A percentile compares a stretch with the other conserved stretches of the same genome.
Evolutionary conservation across 2,888 invertebrate species (phyloP).

Genomic region (Hydrotaea cyrtoneurina): DNA sequence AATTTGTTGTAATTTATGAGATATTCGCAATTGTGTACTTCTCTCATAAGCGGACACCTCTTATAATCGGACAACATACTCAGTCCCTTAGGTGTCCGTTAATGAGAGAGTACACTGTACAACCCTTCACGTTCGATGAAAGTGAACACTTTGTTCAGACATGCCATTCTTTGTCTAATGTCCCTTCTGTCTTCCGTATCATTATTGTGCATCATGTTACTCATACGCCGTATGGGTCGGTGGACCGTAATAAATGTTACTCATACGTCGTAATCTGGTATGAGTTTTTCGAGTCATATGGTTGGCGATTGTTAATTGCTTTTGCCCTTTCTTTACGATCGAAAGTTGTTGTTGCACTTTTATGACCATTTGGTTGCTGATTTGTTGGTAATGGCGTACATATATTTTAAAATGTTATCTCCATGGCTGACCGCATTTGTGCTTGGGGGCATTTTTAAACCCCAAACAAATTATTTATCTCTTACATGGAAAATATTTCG

Average conservation of each 20-base stretch:
- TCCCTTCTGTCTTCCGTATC: too few relatives aligned
- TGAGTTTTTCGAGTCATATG: neutral
- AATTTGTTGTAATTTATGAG: too few relatives aligned
- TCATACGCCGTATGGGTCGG: too few relatives aligned
- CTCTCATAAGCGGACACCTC: too few relatives aligned
- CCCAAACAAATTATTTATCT: constrained; percentile 6
- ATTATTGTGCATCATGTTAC: too few relatives aligned
- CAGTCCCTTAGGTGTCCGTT: too few relatives aligned
- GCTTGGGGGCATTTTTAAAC: neutral
- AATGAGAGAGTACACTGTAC: too few relatives aligned
- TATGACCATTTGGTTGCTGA: neutral
- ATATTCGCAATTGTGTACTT: too few relatives aligned
- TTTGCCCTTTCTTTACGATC: neutral
- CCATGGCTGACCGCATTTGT: neutral
- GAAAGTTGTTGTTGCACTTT: neutral
- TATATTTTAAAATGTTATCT: neutral
- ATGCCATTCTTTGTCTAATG: too few relatives aligned
- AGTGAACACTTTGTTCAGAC: too few relatives aligned
- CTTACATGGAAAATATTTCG: neutral
- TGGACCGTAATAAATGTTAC: neutral
- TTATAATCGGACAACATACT: too few relatives aligned
- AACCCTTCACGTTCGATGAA: too few relatives aligned
- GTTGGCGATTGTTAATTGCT: neutral
- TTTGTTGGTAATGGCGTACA: constrained; percentile 10
- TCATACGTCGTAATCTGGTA: neutral